Evolutionary conservation across 2,113 vertebrate genomes (phyloP).

Genomic region (Colossoma macropomum): DNA sequence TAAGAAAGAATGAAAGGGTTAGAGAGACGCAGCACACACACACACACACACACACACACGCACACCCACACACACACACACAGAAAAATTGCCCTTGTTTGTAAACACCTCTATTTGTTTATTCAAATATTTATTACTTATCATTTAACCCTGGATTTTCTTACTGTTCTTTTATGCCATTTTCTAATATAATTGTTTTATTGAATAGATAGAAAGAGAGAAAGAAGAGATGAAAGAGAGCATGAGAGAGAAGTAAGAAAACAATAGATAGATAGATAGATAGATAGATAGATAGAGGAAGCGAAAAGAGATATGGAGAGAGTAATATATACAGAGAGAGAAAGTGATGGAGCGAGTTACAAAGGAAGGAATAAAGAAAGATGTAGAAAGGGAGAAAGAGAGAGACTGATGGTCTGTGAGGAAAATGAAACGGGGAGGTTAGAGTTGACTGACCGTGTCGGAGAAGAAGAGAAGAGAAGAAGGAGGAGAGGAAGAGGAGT

Average conservation of each 20-base stretch:
- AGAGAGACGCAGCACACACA: constrained; percentile 24
- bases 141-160: no score
- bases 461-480: constrained; percentile 46
- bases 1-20: constrained; percentile 57
- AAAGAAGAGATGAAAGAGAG: constrained; percentile 20
- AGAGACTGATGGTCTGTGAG: constrained; percentile 35
- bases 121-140: no score
- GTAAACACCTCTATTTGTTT: no score
- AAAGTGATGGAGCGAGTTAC: constrained; percentile 44
- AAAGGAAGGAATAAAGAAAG: no score
- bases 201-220: constrained; percentile 12
- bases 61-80: no score
- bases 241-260: constrained; percentile 20
- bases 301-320: no score
- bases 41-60: background rate
- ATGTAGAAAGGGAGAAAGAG: background rate
- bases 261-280: no score
- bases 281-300: no score
- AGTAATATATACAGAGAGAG: background rate
- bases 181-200: no score
- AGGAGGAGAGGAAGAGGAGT: constrained; percentile 43
- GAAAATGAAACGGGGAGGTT: constrained; percentile 38
- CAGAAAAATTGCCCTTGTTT: constrained; percentile 41
- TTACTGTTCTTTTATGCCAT: no score
- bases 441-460: constrained; percentile 33